Evolutionary conservation across 2,797 vertebrate genomes (phyloP).

Genomic region (Cynopterus sphinx): DNA sequence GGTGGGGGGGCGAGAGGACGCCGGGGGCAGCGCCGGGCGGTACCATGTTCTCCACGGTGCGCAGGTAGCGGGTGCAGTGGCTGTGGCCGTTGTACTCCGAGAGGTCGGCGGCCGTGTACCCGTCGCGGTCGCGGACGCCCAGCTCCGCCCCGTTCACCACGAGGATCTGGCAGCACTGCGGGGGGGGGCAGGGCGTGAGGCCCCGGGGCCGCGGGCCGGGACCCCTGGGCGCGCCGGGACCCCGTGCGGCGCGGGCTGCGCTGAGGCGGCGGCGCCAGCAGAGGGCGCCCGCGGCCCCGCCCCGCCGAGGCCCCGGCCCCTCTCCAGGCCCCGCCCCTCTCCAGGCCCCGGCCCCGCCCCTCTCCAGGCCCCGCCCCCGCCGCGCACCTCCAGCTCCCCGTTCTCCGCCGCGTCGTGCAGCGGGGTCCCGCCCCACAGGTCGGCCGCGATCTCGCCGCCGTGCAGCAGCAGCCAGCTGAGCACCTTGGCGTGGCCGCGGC

Average conservation of each 20-base stretch:
- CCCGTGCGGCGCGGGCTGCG: too few relatives aligned
- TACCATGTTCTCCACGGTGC: slow-evolving; percentile 97
- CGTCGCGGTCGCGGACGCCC: slow-evolving; percentile 92
- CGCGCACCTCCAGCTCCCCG: slow-evolving; percentile 97
- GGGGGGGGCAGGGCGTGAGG: neutral
- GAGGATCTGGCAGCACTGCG: slow-evolving; percentile 97
- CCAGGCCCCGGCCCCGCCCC: neutral
- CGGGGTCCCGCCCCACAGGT: slow-evolving; percentile 94
- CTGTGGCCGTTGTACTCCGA: slow-evolving; percentile 95
- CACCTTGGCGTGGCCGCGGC: slow-evolving; percentile 96
- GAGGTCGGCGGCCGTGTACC: slow-evolving; percentile 94
- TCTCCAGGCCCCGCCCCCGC: neutral
- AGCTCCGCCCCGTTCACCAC: slow-evolving; percentile 97
- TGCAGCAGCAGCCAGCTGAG: slow-evolving; percentile 98
- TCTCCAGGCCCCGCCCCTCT: neutral
- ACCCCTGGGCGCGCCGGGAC: rapidly evolving
- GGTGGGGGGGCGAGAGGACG: neutral
- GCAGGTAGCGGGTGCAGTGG: slow-evolving; percentile 97
- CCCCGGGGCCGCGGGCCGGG: too few relatives aligned
- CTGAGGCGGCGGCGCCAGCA: neutral
- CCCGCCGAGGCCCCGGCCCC: neutral
- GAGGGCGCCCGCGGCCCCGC: neutral
- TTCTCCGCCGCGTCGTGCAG: slow-evolving; percentile 97
- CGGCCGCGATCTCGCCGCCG: slow-evolving; percentile 93
- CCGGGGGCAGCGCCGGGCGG: rapidly evolving